These are phyloP conservation scores for Zosterops hypoxanthus DNA, from an alignment of 2,113 vertebrate genomes.

Conservation along the genomic window DNA sequence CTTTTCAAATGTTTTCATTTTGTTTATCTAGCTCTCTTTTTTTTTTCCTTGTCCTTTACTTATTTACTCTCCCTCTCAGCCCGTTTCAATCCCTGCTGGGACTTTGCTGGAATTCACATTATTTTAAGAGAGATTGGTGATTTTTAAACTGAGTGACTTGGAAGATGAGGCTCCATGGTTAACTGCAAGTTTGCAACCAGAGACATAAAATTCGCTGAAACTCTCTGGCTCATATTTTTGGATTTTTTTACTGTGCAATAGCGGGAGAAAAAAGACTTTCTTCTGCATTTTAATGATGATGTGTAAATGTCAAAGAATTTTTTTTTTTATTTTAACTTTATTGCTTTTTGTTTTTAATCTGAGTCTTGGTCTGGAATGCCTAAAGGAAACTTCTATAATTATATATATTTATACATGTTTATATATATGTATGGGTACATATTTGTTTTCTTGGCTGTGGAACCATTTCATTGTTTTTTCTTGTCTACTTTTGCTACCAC, in stretches of 20 bases:
- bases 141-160: background rate
- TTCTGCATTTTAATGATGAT: background rate
- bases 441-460: background rate
- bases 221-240: background rate
- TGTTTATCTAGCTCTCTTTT: background rate
- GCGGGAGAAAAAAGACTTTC: background rate
- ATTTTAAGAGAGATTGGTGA: background rate
- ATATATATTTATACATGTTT: background rate
- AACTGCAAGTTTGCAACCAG: background rate
- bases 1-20: background rate
- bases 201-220: background rate
- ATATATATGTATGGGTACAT: rapidly evolving
- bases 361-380: background rate
- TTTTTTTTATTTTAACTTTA: background rate
- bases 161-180: background rate
- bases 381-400: background rate
- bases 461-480: background rate
- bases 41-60: background rate
- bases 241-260: background rate
- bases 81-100: background rate
- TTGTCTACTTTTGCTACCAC: background rate
- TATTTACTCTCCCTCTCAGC: background rate
- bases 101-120: background rate
- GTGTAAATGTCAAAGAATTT: background rate
- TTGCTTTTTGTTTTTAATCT: background rate